Evolutionary conservation across 2,113 vertebrate species (phyloP).

Genomic region (Hyperoodon ampullatus): DNA sequence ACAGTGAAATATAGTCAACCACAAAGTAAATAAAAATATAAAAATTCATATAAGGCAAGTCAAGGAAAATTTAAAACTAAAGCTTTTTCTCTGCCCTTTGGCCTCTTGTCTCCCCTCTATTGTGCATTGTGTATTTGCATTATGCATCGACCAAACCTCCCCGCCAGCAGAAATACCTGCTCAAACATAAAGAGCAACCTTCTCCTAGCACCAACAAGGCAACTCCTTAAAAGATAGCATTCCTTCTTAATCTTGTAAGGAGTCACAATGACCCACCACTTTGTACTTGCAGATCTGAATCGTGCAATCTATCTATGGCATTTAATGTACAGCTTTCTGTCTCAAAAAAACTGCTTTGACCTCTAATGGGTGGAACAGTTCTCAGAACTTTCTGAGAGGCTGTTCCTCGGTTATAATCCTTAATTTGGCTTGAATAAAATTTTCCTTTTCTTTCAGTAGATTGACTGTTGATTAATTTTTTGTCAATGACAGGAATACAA

Average conservation of each 20-base stretch:
- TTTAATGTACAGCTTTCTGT: background rate
- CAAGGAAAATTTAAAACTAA: background rate
- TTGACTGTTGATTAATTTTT: background rate
- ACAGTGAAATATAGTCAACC: background rate
- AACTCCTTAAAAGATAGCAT: background rate
- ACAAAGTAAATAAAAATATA: background rate
- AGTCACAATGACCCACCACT: background rate
- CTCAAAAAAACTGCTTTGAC: background rate
- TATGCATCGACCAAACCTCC: background rate
- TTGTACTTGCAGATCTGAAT: background rate
- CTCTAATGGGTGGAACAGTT: background rate
- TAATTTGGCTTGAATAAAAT: background rate
- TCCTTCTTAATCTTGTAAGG: background rate
- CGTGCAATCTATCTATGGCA: background rate
- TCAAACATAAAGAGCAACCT: background rate
- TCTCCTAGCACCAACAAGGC: background rate
- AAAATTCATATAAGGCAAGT: background rate
- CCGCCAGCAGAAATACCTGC: background rate
- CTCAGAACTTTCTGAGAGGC: background rate
- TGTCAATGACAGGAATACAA: background rate
- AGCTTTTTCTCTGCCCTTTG: background rate
- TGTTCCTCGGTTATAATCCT: background rate
- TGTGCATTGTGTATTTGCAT: background rate
- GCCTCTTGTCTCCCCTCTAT: background rate
- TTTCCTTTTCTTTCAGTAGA: background rate